phyloP scores from a whole-genome alignment of 2,888 invertebrate species.

The Vanessa cardui region DNA sequence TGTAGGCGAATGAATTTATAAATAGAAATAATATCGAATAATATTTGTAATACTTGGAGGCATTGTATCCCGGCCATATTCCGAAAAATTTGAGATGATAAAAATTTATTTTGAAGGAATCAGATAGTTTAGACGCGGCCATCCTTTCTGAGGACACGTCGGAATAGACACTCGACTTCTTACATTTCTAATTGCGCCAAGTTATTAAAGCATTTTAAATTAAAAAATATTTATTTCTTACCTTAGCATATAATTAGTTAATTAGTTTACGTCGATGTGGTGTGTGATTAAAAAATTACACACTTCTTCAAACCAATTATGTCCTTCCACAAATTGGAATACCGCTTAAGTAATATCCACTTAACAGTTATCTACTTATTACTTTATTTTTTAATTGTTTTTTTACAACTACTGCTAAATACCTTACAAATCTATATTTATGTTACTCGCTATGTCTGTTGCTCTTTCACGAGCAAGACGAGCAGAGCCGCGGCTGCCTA shows the following conservation, averaged over 20 bases:
- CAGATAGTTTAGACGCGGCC: conserved; percentile 42
- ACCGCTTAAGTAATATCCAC: conserved; percentile 18
- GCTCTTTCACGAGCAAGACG: no score
- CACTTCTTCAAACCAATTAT: conserved; percentile 33
- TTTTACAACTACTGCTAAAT: no score
- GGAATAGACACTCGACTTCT: conserved; percentile 25
- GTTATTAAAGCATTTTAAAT: conserved; percentile 19
- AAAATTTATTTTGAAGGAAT: conserved; percentile 56
- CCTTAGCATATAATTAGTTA: conserved; percentile 38
- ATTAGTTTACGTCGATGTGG: conserved; percentile 15
- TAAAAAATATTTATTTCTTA: conserved; percentile 40
- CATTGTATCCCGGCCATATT: conserved; percentile 55
- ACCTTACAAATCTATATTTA: no score
- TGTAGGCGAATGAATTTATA: conserved; percentile 53
- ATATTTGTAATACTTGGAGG: conserved; percentile 55
- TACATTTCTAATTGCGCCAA: background rate
- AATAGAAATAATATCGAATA: conserved; percentile 56
- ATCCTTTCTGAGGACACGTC: conserved; percentile 40
- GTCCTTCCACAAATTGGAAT: conserved; percentile 39
- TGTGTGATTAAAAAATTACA: conserved; percentile 38
- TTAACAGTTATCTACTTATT: conserved; percentile 8
- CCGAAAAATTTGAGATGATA: conserved; percentile 59
- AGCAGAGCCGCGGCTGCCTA: no score
- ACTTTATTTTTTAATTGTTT: conserved; percentile 13
- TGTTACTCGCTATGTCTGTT: no score